phyloP scores from a whole-genome alignment of 2,797 vertebrate genomes.

The Tympanoctomys barrerae region DNA sequence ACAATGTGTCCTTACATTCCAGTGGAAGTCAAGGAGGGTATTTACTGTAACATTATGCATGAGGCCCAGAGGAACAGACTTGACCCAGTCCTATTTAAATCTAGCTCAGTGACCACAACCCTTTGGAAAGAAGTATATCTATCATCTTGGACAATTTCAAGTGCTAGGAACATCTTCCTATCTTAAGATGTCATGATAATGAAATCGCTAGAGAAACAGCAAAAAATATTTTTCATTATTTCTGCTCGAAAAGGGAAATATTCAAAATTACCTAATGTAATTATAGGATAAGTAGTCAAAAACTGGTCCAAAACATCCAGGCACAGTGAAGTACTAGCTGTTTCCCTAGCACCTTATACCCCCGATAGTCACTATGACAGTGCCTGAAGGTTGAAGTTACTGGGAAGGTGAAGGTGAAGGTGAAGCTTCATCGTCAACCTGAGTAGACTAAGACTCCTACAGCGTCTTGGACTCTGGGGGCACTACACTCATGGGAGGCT shows the following conservation, averaged over 20 bases:
- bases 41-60: neutral
- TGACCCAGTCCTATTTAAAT: neutral
- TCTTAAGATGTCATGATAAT: slow-evolving; percentile 42
- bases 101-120: neutral
- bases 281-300: neutral
- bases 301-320: neutral
- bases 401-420: neutral
- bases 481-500: neutral
- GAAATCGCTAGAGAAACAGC: neutral
- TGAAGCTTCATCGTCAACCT: neutral
- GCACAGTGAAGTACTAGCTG: neutral
- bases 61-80: neutral
- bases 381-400: neutral
- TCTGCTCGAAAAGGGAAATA: neutral
- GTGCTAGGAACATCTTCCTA: neutral
- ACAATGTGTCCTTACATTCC: neutral
- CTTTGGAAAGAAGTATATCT: neutral
- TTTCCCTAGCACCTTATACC: neutral
- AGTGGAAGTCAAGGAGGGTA: neutral
- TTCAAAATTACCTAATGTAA: neutral
- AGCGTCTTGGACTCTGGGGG: neutral
- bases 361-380: neutral
- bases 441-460: neutral
- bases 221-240: slow-evolving; percentile 21
- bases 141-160: slow-evolving; percentile 26